Percentiles rank a stretch among this genome's conserved stretches.
Evolutionary conservation across 2,888 invertebrate genomes (phyloP).

Genomic region (Thera obeliscata): DNA sequence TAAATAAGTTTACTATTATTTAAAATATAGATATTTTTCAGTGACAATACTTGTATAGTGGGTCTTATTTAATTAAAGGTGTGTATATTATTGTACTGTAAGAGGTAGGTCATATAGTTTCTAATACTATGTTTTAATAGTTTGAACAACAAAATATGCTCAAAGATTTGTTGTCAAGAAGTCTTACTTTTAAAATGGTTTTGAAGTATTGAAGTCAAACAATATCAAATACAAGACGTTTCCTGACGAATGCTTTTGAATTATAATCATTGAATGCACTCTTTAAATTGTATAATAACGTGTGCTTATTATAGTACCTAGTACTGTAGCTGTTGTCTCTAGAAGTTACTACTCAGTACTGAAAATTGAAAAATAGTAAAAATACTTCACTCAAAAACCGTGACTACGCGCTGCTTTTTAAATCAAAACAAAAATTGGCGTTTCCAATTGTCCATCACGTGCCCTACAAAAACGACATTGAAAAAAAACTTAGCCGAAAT

Average conservation of each 20-base stretch:
- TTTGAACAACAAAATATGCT: constrained; percentile 19
- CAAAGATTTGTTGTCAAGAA: constrained; percentile 22
- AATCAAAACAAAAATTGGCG: too few relatives aligned
- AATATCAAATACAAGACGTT: not conserved
- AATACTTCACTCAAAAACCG: too few relatives aligned
- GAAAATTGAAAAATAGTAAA: too few relatives aligned
- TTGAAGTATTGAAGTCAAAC: not conserved
- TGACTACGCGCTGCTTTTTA: too few relatives aligned
- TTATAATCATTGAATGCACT: not conserved
- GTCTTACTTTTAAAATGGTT: constrained; percentile 5
- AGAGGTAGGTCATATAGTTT: not conserved
- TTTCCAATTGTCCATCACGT: too few relatives aligned
- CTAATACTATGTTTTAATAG: constrained; percentile 6
- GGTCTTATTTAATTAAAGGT: not conserved
- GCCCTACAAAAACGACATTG: too few relatives aligned
- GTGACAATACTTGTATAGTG: constrained; percentile 6
- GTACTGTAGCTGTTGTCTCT: too few relatives aligned
- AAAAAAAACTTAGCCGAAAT: too few relatives aligned
- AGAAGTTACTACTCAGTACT: too few relatives aligned
- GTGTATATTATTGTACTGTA: not conserved
- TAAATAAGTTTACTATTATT: not conserved
- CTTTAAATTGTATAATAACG: too few relatives aligned
- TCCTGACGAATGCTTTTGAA: not conserved
- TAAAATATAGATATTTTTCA: constrained; percentile 4
- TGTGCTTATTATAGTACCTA: too few relatives aligned